These are phyloP conservation scores for Alitta virens DNA, from an alignment of 2,888 invertebrate species.

Conservation along the genomic window DNA sequence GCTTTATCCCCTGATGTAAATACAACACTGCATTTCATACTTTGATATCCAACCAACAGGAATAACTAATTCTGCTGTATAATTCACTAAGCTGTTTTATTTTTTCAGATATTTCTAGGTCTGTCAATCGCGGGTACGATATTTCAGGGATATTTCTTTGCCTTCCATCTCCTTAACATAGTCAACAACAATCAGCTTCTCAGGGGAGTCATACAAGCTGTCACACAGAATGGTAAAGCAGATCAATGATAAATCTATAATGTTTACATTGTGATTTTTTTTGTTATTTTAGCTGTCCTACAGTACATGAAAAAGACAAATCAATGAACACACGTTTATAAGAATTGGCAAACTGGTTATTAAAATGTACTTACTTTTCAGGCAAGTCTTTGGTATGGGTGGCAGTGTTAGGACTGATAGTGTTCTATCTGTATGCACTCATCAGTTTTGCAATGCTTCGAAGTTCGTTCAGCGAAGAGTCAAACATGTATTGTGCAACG, in stretches of 20 bases:
- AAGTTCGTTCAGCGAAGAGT: constrained; percentile 32
- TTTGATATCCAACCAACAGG: no score
- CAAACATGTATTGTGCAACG: constrained; percentile 36
- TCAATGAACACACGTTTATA: no score
- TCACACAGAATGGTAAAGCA: constrained; percentile 40
- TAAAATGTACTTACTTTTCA: constrained; percentile 28
- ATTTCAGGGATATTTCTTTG: constrained; percentile 40
- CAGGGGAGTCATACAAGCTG: constrained; percentile 41
- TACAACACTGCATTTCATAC: no score
- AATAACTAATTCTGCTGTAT: no score
- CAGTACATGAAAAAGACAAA: background rate
- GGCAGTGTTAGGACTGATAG: constrained; percentile 53
- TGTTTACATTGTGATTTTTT: no score
- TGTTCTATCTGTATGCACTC: constrained; percentile 57
- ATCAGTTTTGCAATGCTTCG: constrained; percentile 54
- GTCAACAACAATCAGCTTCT: constrained; percentile 45
- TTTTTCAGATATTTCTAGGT: constrained; percentile 32
- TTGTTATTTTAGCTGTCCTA: no score
- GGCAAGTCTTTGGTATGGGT: constrained; percentile 57
- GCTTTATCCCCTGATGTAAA: no score
- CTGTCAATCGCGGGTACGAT: constrained; percentile 37
- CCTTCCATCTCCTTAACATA: constrained; percentile 43
- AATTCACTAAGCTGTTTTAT: background rate
- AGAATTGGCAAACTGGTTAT: no score
- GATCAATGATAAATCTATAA: background rate